Conservation (phyloP, 2,113 vertebrate genomes). For the Hemicordylus capensis region DNA sequence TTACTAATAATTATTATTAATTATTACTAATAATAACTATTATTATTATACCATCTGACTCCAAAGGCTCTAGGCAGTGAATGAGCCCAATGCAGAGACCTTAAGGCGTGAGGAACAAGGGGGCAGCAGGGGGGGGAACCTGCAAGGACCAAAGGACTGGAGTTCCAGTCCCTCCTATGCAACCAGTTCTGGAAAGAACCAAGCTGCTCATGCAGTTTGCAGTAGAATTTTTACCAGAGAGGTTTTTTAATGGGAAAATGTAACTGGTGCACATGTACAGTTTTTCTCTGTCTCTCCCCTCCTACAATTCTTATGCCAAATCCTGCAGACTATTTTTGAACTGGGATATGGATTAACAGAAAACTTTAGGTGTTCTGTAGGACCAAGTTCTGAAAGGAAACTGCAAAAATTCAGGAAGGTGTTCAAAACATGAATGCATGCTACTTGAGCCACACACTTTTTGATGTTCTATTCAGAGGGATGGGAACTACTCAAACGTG, state of each 20-base stretch:
- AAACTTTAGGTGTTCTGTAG: neutral
- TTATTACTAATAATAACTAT: too few relatives aligned
- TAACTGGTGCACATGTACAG: neutral
- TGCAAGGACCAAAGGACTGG: rapidly evolving
- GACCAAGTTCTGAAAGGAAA: neutral
- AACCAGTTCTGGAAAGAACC: too few relatives aligned
- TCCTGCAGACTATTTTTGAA: neutral
- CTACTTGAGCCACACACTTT: neutral
- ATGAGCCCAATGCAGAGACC: neutral
- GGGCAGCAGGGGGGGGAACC: neutral
- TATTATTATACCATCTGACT: too few relatives aligned
- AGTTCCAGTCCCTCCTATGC: neutral
- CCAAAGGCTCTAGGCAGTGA: too few relatives aligned
- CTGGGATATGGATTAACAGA: neutral
- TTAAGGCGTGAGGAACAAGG: neutral
- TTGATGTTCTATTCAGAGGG: neutral
- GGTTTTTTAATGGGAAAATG: neutral
- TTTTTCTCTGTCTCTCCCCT: neutral
- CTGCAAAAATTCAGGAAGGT: neutral
- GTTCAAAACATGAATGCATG: neutral
- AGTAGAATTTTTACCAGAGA: neutral
- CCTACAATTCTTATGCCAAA: neutral
- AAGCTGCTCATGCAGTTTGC: too few relatives aligned
- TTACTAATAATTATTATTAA: too few relatives aligned
- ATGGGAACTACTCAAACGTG: neutral